Conservation (phyloP, 2,113 vertebrate genomes). For the Xiphophorus couchianus region DNA sequence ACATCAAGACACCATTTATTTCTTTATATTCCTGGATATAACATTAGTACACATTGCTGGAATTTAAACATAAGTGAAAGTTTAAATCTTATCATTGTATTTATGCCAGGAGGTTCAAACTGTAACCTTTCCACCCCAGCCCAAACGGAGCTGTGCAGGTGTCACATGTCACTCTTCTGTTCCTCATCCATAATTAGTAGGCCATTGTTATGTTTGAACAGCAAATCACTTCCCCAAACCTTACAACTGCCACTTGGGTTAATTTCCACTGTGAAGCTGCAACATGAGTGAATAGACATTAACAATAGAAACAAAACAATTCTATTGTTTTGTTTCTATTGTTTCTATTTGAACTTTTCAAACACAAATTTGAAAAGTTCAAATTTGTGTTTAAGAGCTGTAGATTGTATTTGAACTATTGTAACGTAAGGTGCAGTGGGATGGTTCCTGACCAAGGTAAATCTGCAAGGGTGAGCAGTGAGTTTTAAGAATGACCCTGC, state of each 20-base stretch:
- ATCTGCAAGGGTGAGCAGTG: not conserved
- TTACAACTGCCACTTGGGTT: slow-evolving; percentile 54
- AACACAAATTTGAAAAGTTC: not conserved
- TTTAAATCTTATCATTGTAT: not conserved
- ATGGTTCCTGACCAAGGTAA: not conserved
- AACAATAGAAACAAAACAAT: not conserved
- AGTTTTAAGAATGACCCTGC: slow-evolving; percentile 36
- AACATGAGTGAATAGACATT: not conserved
- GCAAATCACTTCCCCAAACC: slow-evolving; percentile 63
- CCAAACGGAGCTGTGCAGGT: not conserved
- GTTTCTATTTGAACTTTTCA: no score
- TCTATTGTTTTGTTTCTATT: no score
- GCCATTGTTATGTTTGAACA: slow-evolving; percentile 47
- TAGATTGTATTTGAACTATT: not conserved
- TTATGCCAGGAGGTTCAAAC: not conserved
- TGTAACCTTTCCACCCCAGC: not conserved
- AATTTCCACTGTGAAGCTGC: not conserved
- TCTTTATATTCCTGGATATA: not conserved
- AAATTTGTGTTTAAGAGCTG: not conserved
- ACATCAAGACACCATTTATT: not conserved
- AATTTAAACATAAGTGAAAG: not conserved
- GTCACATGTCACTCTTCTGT: slow-evolving; percentile 23
- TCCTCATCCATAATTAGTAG: slow-evolving; percentile 40
- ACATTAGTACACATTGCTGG: not conserved
- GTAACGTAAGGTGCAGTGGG: not conserved